Evolutionary conservation across 2,797 vertebrate species (phyloP).

Genomic region (Masticophis lateralis): DNA sequence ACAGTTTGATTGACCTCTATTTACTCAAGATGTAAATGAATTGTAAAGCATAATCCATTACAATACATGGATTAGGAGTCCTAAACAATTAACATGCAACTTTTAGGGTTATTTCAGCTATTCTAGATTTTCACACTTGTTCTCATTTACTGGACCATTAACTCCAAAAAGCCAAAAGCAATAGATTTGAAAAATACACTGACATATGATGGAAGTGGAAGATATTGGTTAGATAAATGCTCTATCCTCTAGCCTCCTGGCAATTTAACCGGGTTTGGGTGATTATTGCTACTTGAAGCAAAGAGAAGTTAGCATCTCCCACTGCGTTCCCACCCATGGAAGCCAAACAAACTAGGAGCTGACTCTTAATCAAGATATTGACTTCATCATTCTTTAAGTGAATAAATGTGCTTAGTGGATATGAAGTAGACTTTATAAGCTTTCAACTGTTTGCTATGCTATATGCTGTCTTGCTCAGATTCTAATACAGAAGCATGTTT

Average conservation of each 20-base stretch:
- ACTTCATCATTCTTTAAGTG: neutral
- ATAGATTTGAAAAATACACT: neutral
- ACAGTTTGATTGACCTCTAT: neutral
- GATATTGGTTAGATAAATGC: neutral
- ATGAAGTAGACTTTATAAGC: neutral
- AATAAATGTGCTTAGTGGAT: neutral
- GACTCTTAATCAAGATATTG: neutral
- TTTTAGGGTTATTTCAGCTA: neutral
- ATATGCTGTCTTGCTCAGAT: neutral
- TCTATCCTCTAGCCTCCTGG: neutral
- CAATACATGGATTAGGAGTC: neutral
- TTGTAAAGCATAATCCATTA: neutral
- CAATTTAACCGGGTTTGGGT: neutral
- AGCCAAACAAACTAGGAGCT: neutral
- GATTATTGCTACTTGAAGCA: neutral
- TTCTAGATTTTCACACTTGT: neutral
- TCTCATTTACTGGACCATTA: neutral
- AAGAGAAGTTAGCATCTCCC: neutral
- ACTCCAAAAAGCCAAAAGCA: neutral
- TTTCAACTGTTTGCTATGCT: neutral
- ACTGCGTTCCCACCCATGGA: neutral
- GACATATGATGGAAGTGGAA: neutral
- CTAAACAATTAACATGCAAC: neutral
- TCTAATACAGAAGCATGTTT: neutral
- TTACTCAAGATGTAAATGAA: neutral